phyloP scores from a whole-genome alignment of 2,113 vertebrate species.

The Neoarius graeffei region DNA sequence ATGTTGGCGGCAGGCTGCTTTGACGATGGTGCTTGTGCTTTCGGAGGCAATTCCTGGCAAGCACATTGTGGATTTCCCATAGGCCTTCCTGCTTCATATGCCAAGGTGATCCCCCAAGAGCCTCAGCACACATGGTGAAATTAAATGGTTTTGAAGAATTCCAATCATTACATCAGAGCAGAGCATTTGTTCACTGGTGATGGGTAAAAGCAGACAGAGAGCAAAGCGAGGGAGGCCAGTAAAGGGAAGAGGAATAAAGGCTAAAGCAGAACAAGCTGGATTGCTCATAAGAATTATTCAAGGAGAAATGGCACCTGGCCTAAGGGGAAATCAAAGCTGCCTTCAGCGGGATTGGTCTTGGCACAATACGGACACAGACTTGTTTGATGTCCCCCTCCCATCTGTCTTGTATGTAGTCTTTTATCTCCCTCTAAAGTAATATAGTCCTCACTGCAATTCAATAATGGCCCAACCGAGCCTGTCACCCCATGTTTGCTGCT shows the following conservation, averaged over 20 bases:
- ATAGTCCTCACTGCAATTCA: conserved; percentile 96
- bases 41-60: conserved; percentile 24
- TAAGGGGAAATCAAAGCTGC: conserved; percentile 87
- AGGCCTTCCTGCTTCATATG: conserved; percentile 55
- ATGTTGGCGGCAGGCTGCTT: conserved; percentile 43
- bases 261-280: conserved; percentile 74
- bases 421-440: conserved; percentile 98
- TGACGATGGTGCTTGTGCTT: conserved; percentile 45
- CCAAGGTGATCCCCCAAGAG: conserved; percentile 55
- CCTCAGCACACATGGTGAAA: conserved; percentile 60
- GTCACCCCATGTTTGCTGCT: conserved; percentile 95
- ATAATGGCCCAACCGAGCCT: conserved; percentile 93
- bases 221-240: conserved; percentile 34
- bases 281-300: conserved; percentile 87
- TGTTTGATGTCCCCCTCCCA: conserved; percentile 97
- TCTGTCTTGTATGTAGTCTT: conserved; percentile 95
- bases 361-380: conserved; percentile 90
- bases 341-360: conserved; percentile 93
- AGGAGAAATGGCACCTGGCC: conserved; percentile 86
- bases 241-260: conserved; percentile 71
- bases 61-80: conserved; percentile 60
- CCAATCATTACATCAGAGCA: conserved; percentile 66
- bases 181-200: conserved; percentile 57
- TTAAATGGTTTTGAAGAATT: conserved; percentile 72
- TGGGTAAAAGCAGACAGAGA: conserved; percentile 63